These are phyloP conservation scores for Mohoua ochrocephala DNA, from an alignment of 2,113 vertebrate species.

Conservation along the genomic window DNA sequence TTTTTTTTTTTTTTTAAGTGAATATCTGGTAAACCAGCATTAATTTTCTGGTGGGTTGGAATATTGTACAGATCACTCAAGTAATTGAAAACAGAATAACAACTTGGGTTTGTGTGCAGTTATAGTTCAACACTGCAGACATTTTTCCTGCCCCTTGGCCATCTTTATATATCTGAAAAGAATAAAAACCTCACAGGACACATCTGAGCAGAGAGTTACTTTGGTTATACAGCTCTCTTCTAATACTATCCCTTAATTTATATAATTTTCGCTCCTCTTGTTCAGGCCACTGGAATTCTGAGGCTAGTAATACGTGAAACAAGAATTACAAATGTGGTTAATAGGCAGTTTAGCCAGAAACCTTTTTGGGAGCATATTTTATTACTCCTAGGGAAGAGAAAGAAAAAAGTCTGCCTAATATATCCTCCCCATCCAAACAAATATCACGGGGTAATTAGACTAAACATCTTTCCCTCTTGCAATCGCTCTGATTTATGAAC, in stretches of 20 bases:
- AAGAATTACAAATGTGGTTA: neutral
- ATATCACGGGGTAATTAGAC: neutral
- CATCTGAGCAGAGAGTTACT: neutral
- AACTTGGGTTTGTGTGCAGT: neutral
- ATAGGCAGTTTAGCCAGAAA: neutral
- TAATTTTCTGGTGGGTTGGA: neutral
- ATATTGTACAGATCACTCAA: fast-evolving
- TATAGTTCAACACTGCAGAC: neutral
- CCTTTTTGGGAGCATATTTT: neutral
- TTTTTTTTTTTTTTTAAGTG: neutral
- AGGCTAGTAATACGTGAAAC: neutral
- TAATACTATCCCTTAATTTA: neutral
- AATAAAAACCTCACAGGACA: neutral
- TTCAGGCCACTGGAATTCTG: neutral
- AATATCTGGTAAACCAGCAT: neutral
- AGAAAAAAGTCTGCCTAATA: neutral
- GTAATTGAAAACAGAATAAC: neutral
- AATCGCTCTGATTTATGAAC: neutral
- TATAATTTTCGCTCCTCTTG: neutral
- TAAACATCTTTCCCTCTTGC: neutral
- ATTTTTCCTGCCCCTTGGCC: neutral
- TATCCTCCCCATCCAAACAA: neutral
- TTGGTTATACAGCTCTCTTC: neutral
- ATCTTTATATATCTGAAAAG: neutral
- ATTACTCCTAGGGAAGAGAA: neutral